Evolutionary conservation across 2,797 vertebrate species (phyloP), one percentile per base, ranked within the genome.

Genomic region (Leuciscus waleckii): DNA sequence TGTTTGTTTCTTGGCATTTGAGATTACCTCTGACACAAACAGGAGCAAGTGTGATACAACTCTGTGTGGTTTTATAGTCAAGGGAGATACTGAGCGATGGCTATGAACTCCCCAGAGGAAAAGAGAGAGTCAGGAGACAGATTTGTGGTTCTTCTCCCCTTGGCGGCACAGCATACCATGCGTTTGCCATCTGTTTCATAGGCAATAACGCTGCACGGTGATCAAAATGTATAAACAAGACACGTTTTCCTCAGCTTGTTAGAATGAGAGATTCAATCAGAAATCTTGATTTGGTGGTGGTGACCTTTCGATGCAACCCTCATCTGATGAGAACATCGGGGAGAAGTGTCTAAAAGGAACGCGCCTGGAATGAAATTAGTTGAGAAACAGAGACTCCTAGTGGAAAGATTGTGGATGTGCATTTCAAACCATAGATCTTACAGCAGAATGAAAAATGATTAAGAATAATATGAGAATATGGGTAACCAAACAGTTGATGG

Each of bases 311-410:
- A 10, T 76, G 70, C 37, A 67, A 67, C 35, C 58, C 69, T 37
- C 63, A 41, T 51, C 68, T 71, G 67, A 29, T 51, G 35, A 54
- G 9, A 78, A 39, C 14, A 51, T 32, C 11, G 2, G 39, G 10
- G 8, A 14, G 3, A 37, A 39, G 26, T 29, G 7, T 37, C 21
- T 71, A 32, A 58, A n/a, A 29, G 29, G 1, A 74, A 29, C 35
- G 26, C 19, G n/a, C 1, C 13, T 79, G 61, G 85, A 87, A 92
- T 63, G 5, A 7, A 69, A 84, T 61, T 17, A 67, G 69, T 94
- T 92, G 90, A 89, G 86, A 91, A 86, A 93, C 89, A 92, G 94
- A 92, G 93, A 93, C 94, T 90, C 93, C 93, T 78, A 32, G 89
- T 94, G 95, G 94, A 85, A 10, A 14, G 17, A 74, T 79, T 54